Conservation (phyloP, 2,113 vertebrate genomes). For the Rousettus leschenaultii region DNA sequence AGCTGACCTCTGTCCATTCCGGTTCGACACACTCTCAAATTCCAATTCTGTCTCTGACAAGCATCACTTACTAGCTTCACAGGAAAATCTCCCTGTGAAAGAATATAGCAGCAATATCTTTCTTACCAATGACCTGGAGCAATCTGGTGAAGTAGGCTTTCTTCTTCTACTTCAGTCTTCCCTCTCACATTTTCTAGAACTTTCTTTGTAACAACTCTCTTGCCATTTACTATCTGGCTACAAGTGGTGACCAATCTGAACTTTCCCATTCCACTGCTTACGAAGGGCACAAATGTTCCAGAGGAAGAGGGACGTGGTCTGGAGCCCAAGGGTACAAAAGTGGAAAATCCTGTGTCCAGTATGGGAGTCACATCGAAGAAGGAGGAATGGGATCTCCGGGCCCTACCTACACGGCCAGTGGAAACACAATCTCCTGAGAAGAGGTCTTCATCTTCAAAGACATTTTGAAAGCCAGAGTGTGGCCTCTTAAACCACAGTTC, state of each 20-base stretch:
- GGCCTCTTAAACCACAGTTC: neutral
- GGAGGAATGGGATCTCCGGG: slow-evolving; percentile 42
- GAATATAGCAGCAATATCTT: slow-evolving; percentile 53
- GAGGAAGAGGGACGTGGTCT: slow-evolving; percentile 38
- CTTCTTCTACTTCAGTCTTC: slow-evolving; percentile 46
- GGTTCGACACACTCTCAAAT: neutral
- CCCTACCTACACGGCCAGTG: neutral
- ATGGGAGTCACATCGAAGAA: slow-evolving; percentile 74
- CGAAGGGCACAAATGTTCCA: slow-evolving; percentile 54
- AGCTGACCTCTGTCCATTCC: neutral
- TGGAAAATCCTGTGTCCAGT: slow-evolving; percentile 76
- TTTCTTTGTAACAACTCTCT: slow-evolving; percentile 74
- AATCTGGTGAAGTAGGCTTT: slow-evolving; percentile 42
- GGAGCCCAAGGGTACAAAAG: slow-evolving; percentile 62
- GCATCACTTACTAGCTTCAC: neutral
- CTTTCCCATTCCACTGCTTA: slow-evolving; percentile 68
- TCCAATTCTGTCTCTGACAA: neutral
- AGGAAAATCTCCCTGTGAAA: neutral
- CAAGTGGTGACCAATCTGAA: slow-evolving; percentile 75
- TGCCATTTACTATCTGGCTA: slow-evolving; percentile 74
- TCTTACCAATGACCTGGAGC: slow-evolving; percentile 63
- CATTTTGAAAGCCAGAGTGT: neutral
- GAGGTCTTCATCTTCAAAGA: slow-evolving; percentile 41
- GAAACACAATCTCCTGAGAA: slow-evolving; percentile 53
- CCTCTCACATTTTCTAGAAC: slow-evolving; percentile 70